Evolutionary conservation across 2,888 invertebrate species (phyloP), one percentile per base, ranked within the genome.

Genomic region (Operophtera brumata): DNA sequence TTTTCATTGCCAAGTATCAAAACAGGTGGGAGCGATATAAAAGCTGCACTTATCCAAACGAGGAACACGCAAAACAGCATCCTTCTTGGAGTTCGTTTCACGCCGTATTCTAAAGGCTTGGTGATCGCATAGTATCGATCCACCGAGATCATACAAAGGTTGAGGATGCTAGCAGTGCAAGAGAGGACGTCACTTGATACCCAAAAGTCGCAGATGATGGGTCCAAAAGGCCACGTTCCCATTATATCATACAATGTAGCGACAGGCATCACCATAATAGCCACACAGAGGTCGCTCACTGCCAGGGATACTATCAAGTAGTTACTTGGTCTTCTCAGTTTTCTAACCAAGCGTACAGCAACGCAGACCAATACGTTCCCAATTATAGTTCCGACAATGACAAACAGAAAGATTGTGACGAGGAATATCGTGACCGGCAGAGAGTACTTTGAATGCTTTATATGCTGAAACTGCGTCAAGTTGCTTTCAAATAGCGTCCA

Each of bases 101-200:
- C 97, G 6, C 97, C 97, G 83, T 99, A 99, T 76, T 97, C 96
- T 67, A 99, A 88, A 20, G 99, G 99, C 75, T 97, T 96, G 6
- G 97, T 97, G 62, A 97, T 94, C 68, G 96, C 96, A 84, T 95
- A 95, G 84, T 98, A 99, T 51, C 98, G 93, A 82, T 99, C 99
- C 56, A 99, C 95, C 52, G 98, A 97, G 82, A 99, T 99, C 93
- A 98, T 98, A 84, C 99, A 99, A 62, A 99, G 92, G 86, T 99
- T 99, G 45, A 99, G 91, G 70, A 99, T 99, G 70, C 98, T 99
- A n/a, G 99, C 99, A 13, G 99, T 97, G 79, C 98, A 99, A 69
- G 98, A 98, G 70, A 99, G 93, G 32, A 99, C 97, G 84, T 99
- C 99, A 79, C 98, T 97, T 49, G 97, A 96, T 57, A 98, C 97